Conservation (phyloP, 2,113 vertebrate genomes). For the Alligator sinensis region DNA sequence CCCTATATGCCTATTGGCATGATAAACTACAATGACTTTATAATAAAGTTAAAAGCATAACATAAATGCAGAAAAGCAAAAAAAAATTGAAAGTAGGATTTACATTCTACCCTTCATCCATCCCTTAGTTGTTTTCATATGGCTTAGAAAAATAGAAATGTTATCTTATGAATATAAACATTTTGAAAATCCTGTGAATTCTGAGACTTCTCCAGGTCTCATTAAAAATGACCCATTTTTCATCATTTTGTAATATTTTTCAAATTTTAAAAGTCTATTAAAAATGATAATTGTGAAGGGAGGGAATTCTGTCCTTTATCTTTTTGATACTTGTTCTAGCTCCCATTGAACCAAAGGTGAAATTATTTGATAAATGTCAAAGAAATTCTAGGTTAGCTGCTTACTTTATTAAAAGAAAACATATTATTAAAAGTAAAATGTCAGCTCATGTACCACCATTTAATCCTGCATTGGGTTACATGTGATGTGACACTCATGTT, state of each 20-base stretch:
- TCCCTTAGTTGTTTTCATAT: neutral
- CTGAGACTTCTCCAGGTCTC: conserved; percentile 18
- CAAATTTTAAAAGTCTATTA: neutral
- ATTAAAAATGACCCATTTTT: neutral
- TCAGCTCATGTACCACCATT: neutral
- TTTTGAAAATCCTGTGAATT: neutral
- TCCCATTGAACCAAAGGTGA: neutral
- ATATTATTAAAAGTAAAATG: neutral
- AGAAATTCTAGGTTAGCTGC: neutral
- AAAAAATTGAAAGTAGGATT: neutral
- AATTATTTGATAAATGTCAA: neutral
- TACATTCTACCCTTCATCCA: neutral
- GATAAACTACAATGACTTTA: conserved; percentile 53
- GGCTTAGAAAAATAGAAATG: neutral
- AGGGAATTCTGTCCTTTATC: neutral
- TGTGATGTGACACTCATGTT: neutral
- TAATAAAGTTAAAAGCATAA: conserved; percentile 61
- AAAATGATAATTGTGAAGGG: no score
- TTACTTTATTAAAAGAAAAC: neutral
- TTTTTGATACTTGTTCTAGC: neutral
- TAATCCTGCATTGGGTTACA: neutral
- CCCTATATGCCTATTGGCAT: conserved; percentile 15
- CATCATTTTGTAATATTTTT: conserved; percentile 27
- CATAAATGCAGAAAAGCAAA: neutral
- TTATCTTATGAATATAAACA: neutral